Base-by-base conservation (phyloP, 2,888 invertebrate species). In the Busseola fusca region DNA sequence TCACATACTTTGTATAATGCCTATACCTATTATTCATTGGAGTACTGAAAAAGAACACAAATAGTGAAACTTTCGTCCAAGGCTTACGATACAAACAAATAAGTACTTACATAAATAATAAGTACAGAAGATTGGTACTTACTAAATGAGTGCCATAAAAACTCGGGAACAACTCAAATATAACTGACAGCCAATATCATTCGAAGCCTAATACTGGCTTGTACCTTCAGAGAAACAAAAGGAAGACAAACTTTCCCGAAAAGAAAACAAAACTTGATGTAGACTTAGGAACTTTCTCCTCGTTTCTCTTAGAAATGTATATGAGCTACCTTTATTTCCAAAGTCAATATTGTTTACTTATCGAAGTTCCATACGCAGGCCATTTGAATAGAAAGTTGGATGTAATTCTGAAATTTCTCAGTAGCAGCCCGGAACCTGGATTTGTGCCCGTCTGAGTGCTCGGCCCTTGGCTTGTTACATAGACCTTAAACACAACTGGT, bases 241-340 rank as follows among this genome's bases (percentile, higher is more conserved):
- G 72, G 63, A 71, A 76, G 69, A 76, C 76, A 76, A 85, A 86
- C 72, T 84, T 82, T 68, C 60, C 62, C 70, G 57, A 74, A 83
- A 83, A 78, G 82, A 82, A 81, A 83, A 83, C 66, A 67, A 74
- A 83, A 80, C 79, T 83, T 80, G 69, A 70, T 74, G 71, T 74
- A 74, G 65, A 78, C 76, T 78, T 81, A 72, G 78, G n/a, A 81
- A 84, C 76, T 87, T 86, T 81, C 57, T 67, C 65, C 74, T 75
- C 73, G 64, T 56, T 78, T 77, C 67, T 65, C 78, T 81, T 77
- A 81, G 69, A 81, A 83, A 82, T 81, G 73, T 74, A 81, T 76
- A 69, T 42, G 57, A 70, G 64, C 37, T 74, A 57, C 48, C 60
- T 67, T 54, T 52, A 64, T 74, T 54, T 37, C 42, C 57, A 45